Evolutionary conservation across 2,888 invertebrate species (phyloP), one percentile per base, ranked within the genome.

Genomic region (Autographa pulchrina): DNA sequence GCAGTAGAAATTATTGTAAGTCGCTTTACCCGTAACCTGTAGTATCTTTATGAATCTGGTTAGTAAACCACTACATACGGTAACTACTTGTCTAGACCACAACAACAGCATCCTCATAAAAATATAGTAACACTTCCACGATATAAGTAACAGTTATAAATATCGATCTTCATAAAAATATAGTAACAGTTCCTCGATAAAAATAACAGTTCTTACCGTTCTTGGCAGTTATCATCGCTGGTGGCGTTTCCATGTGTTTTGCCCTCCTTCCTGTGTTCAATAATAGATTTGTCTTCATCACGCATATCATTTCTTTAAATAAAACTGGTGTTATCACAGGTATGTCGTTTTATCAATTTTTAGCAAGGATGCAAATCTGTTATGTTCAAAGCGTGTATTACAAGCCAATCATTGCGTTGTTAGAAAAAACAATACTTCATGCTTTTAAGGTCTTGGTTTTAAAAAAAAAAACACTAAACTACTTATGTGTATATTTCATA

Each of bases 201-300:
- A 56, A 56, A n/a, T n/a, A 31, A 62, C 16, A 38, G 31, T 25
- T 68, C 77, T 78, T 78, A 78, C 77, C 77, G 43, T 70, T 78
- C 31, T 78, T 78, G 43, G 60, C 3, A 11, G 78, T 31, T 41
- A 78, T 31, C 59, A 78, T n/a, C 65, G 70, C 38, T 52, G 74
- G 56, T 25, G 65, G 65, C 58, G 62, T 35, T 74, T 78, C 77
- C 77, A 78, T 77, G 38, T 25, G 54, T 56, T 56, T 56, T 25
- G 14, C 11, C 25, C 25, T 56, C 54, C 54, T 56, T 56, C 54
- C 54, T 56, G 54, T 20, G 13, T 56, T 56, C 54, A 25, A 56
- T 25, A 56, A 56, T 13, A 20, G 3, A 56, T 70, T 63, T 35
- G 58, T 68, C 70, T 58, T 41, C 16, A 32, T 67, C 7, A 35